Base-by-base conservation (phyloP, 2,797 vertebrate genomes). In the Phrynocephalus forsythii region DNA sequence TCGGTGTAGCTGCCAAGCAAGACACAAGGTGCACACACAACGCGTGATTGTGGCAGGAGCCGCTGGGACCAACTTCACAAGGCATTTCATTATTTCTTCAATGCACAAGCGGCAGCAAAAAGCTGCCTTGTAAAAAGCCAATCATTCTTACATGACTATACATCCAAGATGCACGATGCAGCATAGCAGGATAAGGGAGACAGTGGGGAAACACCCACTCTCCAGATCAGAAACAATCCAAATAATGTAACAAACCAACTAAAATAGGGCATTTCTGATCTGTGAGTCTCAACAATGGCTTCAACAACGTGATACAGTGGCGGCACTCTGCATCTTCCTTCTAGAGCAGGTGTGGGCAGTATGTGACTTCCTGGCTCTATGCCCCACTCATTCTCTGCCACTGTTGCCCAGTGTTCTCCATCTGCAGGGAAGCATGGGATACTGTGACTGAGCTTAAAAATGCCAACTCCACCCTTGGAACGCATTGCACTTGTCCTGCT, bases 1-100 rank as follows among this genome's bases (percentile, higher is more conserved):
- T 90, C 85, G 91, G 86, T 93, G 90, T 67, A 87, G 91, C 92
- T 83, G 89, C 94, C 93, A 89, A 71, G 87, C 4, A 0, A 78
- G 90, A 68, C 3, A 0, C 9, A 0, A 88, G 87, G 80, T 80
- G 86, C 0, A 73, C 71, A 73, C 71, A 67, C n/a, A 89, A 52
- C 26, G 5, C 50, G 79, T 56, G 84, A 79, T 3, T 1, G 71
- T 0, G 18, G 28, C 88, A 30, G 89, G 76, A 86, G 88, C 72
- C 69, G 83, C 90, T 67, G 79, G 68, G 81, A 84, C 0, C 68
- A 69, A 0, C 60, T 80, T 80, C 76, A 80, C 79, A 88, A 90
- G 73, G 9, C 30, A 77, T 92, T 87, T 69, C 60, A 78, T 26
- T 85, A 78, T 26, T 85, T 86, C 87, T 69, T 83, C 72, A 85